A percentile compares a stretch with the other conserved stretches of the same genome.
phyloP scores from a whole-genome alignment of 2,113 vertebrate species.

The Cephalopterus ornatus region DNA sequence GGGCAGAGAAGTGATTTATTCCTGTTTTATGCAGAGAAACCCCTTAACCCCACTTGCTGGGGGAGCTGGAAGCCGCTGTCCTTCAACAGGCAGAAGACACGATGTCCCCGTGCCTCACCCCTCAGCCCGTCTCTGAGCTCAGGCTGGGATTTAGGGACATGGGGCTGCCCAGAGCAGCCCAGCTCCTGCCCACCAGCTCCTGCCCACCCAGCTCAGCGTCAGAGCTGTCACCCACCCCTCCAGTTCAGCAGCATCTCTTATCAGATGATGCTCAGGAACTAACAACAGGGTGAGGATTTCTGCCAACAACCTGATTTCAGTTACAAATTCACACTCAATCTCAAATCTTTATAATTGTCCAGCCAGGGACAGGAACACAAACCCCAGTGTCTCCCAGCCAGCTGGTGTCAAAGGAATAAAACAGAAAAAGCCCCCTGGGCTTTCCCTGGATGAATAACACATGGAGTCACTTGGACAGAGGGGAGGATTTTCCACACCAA shows the following conservation, averaged over 20 bases:
- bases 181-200: background rate
- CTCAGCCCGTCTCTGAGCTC: background rate
- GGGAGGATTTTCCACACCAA: background rate
- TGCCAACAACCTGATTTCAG: fast-evolving
- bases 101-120: fast-evolving
- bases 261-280: background rate
- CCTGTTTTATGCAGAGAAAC: fast-evolving
- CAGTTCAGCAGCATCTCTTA: background rate
- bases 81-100: background rate
- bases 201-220: fast-evolving
- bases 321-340: background rate
- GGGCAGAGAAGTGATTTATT: background rate
- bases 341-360: background rate
- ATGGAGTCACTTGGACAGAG: fast-evolving
- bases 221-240: background rate
- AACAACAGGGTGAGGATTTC: background rate
- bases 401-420: background rate
- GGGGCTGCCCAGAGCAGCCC: background rate
- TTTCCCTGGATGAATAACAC: background rate
- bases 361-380: background rate
- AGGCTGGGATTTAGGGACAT: fast-evolving
- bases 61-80: fast-evolving
- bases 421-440: background rate
- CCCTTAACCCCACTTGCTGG: fast-evolving
- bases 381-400: fast-evolving